Percentiles rank a stretch among this genome's conserved stretches.
phyloP scores from a whole-genome alignment of 2,797 vertebrate species.

The Tiaroga cobitis region DNA sequence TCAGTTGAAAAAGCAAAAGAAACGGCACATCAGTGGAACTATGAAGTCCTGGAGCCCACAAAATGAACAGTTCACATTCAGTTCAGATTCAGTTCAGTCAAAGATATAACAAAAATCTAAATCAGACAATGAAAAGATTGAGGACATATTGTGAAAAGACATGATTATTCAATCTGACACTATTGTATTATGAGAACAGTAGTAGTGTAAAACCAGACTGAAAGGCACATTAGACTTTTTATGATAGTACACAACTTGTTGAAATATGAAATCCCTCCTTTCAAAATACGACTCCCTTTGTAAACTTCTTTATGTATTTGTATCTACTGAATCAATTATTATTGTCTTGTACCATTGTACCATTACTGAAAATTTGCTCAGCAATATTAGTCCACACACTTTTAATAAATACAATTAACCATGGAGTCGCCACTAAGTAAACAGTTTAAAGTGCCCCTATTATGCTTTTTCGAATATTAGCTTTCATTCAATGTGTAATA shows the following conservation, averaged over 20 bases:
- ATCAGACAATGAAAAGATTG: not conserved
- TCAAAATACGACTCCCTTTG: not conserved
- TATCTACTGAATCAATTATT: not conserved
- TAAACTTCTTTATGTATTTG: not conserved
- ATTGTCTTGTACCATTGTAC: not conserved
- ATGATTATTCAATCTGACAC: not conserved
- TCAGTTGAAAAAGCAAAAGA: not conserved
- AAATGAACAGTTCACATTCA: not conserved
- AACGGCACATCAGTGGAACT: not conserved
- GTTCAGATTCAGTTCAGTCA: not conserved
- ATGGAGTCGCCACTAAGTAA: not conserved
- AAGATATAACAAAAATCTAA: not conserved
- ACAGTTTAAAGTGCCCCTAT: too few species aligned
- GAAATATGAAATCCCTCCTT: too few species aligned
- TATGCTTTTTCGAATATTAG: too few species aligned
- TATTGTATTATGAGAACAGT: not conserved
- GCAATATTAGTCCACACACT: not conserved
- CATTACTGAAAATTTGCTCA: not conserved
- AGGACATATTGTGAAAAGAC: not conserved
- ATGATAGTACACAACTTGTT: too few species aligned
- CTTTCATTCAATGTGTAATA: too few species aligned
- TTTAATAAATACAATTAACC: not conserved
- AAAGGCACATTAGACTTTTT: not conserved
- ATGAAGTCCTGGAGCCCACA: not conserved
- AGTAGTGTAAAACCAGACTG: conserved; percentile 6